Evolutionary conservation across 2,888 invertebrate species (phyloP), one percentile per base, ranked within the genome.

Genomic region (Phrixothrix hirtus): DNA sequence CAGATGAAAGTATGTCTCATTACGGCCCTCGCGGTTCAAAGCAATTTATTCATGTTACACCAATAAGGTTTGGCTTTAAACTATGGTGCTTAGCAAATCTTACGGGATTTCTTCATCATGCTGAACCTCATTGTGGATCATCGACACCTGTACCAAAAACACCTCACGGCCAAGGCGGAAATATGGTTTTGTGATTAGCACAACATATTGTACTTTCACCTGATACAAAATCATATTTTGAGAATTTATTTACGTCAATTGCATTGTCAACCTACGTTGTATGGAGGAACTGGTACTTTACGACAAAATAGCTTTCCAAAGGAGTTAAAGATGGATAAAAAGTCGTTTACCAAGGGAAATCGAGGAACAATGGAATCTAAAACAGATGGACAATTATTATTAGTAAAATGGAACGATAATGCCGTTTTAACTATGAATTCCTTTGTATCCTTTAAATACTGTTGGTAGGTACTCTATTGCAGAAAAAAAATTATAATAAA

Each of bases 61-160:
- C 14, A 3, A 4, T 34, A 3, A 3, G 34, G 9, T 29, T 7
- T n/a, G 9, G 9, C 5, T 29, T 29, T n/a, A 14, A 14, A 32
- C 13, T 32, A 14, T 32, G 32, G 32, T 3, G 3, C 2, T 3
- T 12, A 3, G 32, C 32, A 11, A 9, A 32, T 13, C 14, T 13
- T 7, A 12, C 2, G 2, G 32, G 32, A 12, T 32, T 11, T 9
- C 6, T 32, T 7, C 32, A 7, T 2, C 36, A 36, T 36, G 36
- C 21, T 2, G 10, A 36, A 17, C 36, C 36, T 15, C 16, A 36
- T 11, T 15, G 17, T 36, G 36, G 36, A n/a, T 5, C 16, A 3
- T n/a, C 2, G 14, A 36, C 36, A 6, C 7, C 3, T 5, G 7
- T 36, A 15, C 36, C 36, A 13, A 11, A 15, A 3, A 5, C 36